Base-by-base conservation (phyloP, 2,888 invertebrate species). In the Villa cingulata region DNA sequence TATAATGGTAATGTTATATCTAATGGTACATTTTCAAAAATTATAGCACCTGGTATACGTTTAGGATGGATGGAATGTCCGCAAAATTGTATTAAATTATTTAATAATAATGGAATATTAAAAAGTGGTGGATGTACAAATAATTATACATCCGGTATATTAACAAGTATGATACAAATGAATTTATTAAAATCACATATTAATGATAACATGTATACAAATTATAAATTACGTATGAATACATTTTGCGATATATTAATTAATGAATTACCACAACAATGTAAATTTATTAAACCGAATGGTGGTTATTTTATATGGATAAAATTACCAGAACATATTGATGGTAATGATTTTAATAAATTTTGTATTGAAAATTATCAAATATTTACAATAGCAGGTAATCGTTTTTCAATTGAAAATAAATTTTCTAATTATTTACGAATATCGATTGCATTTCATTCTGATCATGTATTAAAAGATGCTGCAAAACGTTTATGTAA, bases 301-400 rank as follows among this genome's bases (percentile, higher is more conserved):
- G 80, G 80, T 2, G 80, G 80, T 12, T 80, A 76, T 56, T 80
- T 78, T 51, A 60, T 78, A 40, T 80, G 79, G 78, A 61, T 80
- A 43, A 61, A 64, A 50, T 60, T 79, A 40, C 77, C 78, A 1
- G 43, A 52, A 6, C 34, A 54, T 7, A 53, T 59, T 2, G 65
- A 71, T 56, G 68, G 68, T 1, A 41, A 44, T 1, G 56, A 67
- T n/a, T 72, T 75, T 48, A 56, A 70, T 7, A 53, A 59, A 23
- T 70, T 68, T 59, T 69, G 71, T 42, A 58, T 69, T 49, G 55
- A 65, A 17, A 63, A 68, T 9, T 63, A 68, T 46, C 70, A 70
- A 59, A 70, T 75, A 7, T 62, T 59, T 18, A 71, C 71, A 2
- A 68, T 74, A 52, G 62, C 68, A 1, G 74, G 74, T 0, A 45